Base-by-base conservation (phyloP, 1,140 invertebrate species). In the Sweltsa coloradensis region DNA sequence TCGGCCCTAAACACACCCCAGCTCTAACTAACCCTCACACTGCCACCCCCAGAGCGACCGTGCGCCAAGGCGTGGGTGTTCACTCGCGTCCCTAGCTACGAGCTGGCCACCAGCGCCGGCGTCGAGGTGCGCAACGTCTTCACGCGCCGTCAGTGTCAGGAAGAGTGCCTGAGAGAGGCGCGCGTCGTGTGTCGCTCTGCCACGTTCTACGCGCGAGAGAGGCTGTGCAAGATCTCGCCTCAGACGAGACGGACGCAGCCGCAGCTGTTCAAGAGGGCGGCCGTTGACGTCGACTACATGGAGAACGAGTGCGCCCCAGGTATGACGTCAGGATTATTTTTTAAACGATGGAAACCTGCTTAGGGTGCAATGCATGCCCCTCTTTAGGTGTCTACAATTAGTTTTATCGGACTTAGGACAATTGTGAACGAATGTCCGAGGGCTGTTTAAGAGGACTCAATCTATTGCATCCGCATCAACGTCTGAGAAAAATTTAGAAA, bases 261-360 rank as follows among this genome's bases (percentile, higher is more conserved):
- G 18, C 57, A 61, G 36, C 57, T 60, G n/a, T 70, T 69, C 51
- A 50, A 60, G 24, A 50, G 56, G 41, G 54, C 60, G 18, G 53
- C 56, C 5, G 53, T 61, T 24, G 64, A 70, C 41, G 57, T 69
- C 5, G 69, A 73, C 53, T 73, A 73, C 52, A 57, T 73, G 53
- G 71, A 73, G 55, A 73, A 73, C 55, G 65, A 70, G 54, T 73
- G 71, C 51, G 64, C 68, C 36, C 58, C 60, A 53, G 63, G 69
- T 69, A 56, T n/a, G n/a, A n/a, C n/a, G n/a, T n/a, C n/a, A n/a
- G n/a, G n/a, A n/a, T n/a, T n/a, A n/a, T n/a, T n/a, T n/a, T n/a
- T n/a, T n/a, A n/a, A n/a, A n/a, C n/a, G n/a, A n/a, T n/a, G n/a
- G n/a, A n/a, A n/a, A n/a, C n/a, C n/a, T n/a, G n/a, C n/a, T n/a